Percentiles rank a stretch among this genome's conserved stretches.
These are phyloP conservation scores for Echinops telfairi DNA, from an alignment of 2,113 vertebrate species.

Conservation along the genomic window DNA sequence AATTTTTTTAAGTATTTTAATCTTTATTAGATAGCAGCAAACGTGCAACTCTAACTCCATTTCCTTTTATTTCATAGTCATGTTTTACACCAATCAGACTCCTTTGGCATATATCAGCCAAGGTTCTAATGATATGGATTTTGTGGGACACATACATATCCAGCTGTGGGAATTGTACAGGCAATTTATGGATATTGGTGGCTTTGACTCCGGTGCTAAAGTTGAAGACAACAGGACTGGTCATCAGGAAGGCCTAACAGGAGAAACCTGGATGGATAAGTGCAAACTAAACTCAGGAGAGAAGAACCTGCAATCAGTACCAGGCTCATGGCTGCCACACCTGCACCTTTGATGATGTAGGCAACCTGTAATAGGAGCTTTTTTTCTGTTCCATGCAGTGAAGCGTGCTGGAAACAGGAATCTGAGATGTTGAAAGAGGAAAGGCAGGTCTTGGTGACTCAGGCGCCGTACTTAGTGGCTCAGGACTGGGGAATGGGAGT, in stretches of 20 bases:
- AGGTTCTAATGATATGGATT: not conserved
- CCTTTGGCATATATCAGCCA: not conserved
- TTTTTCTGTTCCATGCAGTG: not conserved
- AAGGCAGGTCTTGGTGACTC: not conserved
- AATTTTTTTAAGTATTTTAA: not conserved
- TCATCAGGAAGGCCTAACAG: not conserved
- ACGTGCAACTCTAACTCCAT: not conserved
- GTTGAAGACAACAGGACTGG: not conserved
- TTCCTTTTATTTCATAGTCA: not conserved
- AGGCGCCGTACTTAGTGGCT: rapidly evolving
- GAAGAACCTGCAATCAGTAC: not conserved
- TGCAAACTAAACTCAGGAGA: too few relatives aligned
- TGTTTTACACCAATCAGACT: not conserved
- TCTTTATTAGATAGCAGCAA: not conserved
- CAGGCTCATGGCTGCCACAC: not conserved
- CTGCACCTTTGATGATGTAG: not conserved
- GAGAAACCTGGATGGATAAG: not conserved
- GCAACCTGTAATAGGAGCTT: too few relatives aligned
- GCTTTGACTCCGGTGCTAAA: not conserved
- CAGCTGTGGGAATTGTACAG: not conserved
- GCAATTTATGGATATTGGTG: not conserved
- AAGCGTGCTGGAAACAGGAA: not conserved
- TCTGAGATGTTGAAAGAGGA: not conserved
- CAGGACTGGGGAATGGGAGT: not conserved
- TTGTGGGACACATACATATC: not conserved